phyloP scores from a whole-genome alignment of 2,113 vertebrate species.

The Haemorhous mexicanus region DNA sequence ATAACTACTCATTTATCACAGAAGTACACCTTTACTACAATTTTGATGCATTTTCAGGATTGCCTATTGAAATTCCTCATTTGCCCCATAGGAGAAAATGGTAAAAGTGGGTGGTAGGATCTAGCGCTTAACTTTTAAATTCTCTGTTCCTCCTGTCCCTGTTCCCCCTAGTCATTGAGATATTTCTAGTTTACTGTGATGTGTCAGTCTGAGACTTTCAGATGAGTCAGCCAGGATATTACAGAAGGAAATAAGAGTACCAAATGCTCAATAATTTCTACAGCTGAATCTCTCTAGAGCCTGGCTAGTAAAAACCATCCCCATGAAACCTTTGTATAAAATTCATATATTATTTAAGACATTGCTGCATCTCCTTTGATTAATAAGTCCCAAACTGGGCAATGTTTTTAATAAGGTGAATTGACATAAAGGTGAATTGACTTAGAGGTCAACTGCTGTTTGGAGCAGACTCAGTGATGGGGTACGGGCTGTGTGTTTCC shows the following conservation, averaged over 20 bases:
- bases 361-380: neutral
- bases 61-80: neutral
- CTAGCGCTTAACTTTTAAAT: neutral
- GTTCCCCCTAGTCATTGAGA: neutral
- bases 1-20: neutral
- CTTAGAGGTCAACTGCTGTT: neutral
- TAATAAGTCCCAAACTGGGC: no score
- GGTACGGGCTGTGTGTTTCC: neutral
- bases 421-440: neutral
- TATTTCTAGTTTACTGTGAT: neutral
- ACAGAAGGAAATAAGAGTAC: neutral
- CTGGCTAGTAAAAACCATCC: neutral
- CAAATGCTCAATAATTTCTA: neutral
- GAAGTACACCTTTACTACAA: neutral
- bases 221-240: neutral
- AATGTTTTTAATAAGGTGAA: no score
- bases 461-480: neutral
- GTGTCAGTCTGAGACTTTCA: neutral
- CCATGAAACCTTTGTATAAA: neutral
- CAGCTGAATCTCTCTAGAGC: neutral
- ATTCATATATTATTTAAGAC: neutral
- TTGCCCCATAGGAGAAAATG: neutral
- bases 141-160: neutral
- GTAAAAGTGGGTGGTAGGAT: neutral
- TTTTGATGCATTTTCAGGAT: neutral